These are phyloP conservation scores for Epinotia brunnichana DNA, from an alignment of 2,888 invertebrate genomes.

Conservation along the genomic window DNA sequence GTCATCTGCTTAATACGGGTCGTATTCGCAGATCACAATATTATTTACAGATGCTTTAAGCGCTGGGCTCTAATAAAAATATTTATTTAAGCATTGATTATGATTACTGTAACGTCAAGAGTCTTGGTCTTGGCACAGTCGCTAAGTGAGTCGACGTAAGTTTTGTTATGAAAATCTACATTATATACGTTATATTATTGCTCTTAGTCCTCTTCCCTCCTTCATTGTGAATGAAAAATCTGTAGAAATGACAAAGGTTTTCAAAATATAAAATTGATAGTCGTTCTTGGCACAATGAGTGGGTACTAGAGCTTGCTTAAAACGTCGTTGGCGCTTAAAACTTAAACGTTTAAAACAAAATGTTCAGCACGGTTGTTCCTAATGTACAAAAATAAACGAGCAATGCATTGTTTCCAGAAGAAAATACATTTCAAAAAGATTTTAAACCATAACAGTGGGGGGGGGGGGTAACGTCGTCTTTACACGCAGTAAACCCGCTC, in stretches of 20 bases:
- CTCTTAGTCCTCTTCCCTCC: neutral
- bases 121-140: constrained; percentile 16
- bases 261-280: too few species aligned
- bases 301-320: too few species aligned
- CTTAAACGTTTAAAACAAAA: too few species aligned
- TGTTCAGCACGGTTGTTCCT: neutral
- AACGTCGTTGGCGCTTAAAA: too few species aligned
- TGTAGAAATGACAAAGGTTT: too few species aligned
- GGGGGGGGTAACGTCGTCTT: constrained; percentile 1
- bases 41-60: constrained; percentile 25
- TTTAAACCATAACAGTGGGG: neutral
- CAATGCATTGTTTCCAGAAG: neutral
- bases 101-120: constrained; percentile 26
- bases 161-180: neutral
- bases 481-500: constrained; percentile 20
- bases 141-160: constrained; percentile 2
- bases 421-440: neutral
- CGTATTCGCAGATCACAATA: neutral
- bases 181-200: neutral
- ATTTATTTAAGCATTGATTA: constrained; percentile 41
- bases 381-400: neutral
- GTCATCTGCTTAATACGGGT: neutral
- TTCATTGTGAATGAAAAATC: too few species aligned
- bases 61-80: constrained; percentile 33
- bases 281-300: too few species aligned